A percentile compares a stretch with the other conserved stretches of the same genome.
phyloP scores from a whole-genome alignment of 2,888 invertebrate genomes.

The Sisyra nigra region DNA sequence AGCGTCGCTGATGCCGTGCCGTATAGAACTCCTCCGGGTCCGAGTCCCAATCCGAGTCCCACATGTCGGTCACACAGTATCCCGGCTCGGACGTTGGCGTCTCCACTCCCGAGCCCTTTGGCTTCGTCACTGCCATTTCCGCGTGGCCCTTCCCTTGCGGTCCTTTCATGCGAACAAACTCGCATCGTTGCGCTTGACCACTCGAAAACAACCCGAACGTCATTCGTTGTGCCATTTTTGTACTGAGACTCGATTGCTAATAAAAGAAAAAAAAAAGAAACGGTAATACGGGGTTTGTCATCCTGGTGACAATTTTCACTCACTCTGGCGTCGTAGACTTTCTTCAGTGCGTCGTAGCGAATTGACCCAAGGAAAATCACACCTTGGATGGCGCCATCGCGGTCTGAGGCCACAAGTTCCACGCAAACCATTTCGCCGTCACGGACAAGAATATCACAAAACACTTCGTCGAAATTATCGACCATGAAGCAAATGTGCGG shows the following conservation, averaged over 20 bases:
- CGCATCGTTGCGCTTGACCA: conserved; percentile 67
- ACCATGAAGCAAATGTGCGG: conserved; percentile 99
- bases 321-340: conserved; percentile 91
- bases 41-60: conserved; percentile 82
- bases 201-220: conserved; percentile 78
- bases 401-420: conserved; percentile 86
- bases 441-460: conserved; percentile 90
- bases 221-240: conserved; percentile 91
- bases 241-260: conserved; percentile 80
- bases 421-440: conserved; percentile 99
- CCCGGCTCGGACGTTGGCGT: conserved; percentile 86
- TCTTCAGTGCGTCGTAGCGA: conserved; percentile 90
- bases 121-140: conserved; percentile 93
- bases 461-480: conserved; percentile 98
- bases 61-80: conserved; percentile 69
- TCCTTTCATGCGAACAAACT: conserved; percentile 97
- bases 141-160: conserved; percentile 93
- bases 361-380: conserved; percentile 97
- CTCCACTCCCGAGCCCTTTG: conserved; percentile 82
- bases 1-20: conserved; percentile 41
- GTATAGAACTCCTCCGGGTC: conserved; percentile 50
- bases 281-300: not conserved
- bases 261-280: conserved; percentile 14
- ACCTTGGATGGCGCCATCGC: conserved; percentile 70
- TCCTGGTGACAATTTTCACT: conserved; percentile 22